A percentile compares a stretch with the other conserved stretches of the same genome.
These are phyloP conservation scores for Chrysolina americana DNA, from an alignment of 2,888 invertebrate species.

Conservation along the genomic window DNA sequence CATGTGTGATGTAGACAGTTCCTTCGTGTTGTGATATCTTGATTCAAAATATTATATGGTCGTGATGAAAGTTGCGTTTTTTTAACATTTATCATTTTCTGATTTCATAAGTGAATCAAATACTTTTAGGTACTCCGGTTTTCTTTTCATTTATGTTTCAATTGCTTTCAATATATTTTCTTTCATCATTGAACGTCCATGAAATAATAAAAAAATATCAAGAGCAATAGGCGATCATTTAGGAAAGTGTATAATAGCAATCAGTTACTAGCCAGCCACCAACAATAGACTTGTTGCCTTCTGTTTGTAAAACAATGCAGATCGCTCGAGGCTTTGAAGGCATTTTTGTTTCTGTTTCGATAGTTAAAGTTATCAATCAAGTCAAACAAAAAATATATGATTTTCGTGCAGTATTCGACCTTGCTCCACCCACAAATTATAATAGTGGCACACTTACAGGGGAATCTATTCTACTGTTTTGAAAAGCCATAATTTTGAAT, in stretches of 20 bases:
- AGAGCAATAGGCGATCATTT: too few species aligned
- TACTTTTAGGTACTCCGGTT: too few species aligned
- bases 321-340: constrained; percentile 19
- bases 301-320: constrained; percentile 19
- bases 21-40: too few species aligned
- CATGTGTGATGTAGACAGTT: too few species aligned
- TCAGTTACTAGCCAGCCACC: constrained; percentile 16
- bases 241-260: not conserved
- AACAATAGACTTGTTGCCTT: constrained; percentile 11
- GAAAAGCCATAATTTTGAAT: constrained; percentile 32
- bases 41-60: too few species aligned
- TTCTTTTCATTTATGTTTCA: too few species aligned
- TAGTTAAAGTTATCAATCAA: constrained; percentile 29
- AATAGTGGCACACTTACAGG: constrained; percentile 35
- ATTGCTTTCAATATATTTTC: too few species aligned
- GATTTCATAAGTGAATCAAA: too few species aligned
- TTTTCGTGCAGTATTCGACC: constrained; percentile 43
- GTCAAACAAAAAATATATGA: constrained; percentile 22
- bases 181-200: too few species aligned
- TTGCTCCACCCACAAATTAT: constrained; percentile 45
- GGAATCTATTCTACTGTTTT: constrained; percentile 41
- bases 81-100: too few species aligned
- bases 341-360: constrained; percentile 21
- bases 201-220: too few species aligned
- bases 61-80: too few species aligned